Percentiles rank a stretch among this genome's conserved stretches.
Conservation (phyloP, 2,113 vertebrate genomes). For the Paramisgurnus dabryanus region DNA sequence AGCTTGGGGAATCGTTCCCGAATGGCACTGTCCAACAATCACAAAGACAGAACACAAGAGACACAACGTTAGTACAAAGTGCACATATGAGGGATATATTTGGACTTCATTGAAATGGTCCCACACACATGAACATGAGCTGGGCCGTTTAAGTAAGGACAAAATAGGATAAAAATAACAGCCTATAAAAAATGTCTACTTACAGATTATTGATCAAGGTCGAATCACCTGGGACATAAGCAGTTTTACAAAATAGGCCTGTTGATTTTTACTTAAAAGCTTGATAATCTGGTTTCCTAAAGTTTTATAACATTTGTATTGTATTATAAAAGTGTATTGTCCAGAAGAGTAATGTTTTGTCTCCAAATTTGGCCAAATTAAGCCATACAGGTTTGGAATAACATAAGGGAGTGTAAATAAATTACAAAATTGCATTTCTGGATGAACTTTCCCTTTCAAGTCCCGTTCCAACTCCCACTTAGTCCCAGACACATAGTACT, state of each 20-base stretch:
- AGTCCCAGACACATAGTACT: conserved; percentile 49
- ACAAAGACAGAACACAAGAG: conserved; percentile 55
- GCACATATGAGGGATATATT: background rate
- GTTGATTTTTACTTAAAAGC: background rate
- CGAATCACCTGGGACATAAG: background rate
- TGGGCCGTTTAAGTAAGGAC: background rate
- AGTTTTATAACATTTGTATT: too few relatives aligned
- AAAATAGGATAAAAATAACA: conserved; percentile 4
- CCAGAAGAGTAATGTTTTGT: too few relatives aligned
- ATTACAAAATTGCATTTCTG: too few relatives aligned
- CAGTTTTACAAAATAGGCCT: background rate
- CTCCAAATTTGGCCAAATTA: too few relatives aligned
- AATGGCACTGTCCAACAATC: conserved; percentile 73
- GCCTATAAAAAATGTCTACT: background rate
- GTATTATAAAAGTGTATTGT: too few relatives aligned
- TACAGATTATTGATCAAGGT: conserved; percentile 18
- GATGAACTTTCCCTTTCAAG: background rate
- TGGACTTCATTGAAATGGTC: background rate
- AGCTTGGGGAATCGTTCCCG: conserved; percentile 78
- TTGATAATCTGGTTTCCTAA: background rate
- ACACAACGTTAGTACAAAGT: conserved; percentile 9
- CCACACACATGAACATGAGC: background rate
- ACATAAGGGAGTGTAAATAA: too few relatives aligned
- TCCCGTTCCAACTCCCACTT: conserved; percentile 2
- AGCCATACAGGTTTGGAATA: too few relatives aligned